Percentiles rank a stretch among this genome's conserved stretches.
Conservation (phyloP, 1,140 invertebrate genomes). For the Portunus trituberculatus region DNA sequence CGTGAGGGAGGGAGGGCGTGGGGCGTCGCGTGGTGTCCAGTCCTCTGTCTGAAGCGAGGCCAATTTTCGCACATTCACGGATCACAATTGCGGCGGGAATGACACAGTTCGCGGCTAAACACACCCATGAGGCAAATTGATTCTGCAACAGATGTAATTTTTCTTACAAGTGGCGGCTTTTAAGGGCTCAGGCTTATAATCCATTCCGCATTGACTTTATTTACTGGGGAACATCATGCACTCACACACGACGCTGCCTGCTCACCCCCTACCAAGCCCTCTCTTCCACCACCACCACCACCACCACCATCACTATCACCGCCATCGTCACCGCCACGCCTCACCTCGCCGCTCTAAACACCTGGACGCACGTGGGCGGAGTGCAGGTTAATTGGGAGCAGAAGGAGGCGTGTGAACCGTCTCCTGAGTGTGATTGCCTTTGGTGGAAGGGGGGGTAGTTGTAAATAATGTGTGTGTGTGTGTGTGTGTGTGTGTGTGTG, state of each 20-base stretch:
- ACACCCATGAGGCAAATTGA: slow-evolving; percentile 34
- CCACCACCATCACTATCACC: neutral
- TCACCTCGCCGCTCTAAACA: no score
- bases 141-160: slow-evolving; percentile 1
- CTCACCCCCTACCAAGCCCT: neutral
- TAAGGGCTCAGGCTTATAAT: neutral
- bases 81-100: neutral
- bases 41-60: neutral
- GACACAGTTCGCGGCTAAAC: slow-evolving; percentile 9
- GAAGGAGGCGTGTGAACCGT: no score
- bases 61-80: slow-evolving; percentile 12
- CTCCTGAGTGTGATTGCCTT: no score
- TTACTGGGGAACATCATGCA: neutral
- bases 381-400: no score
- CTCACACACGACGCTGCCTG: neutral
- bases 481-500: neutral
- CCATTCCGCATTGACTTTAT: neutral
- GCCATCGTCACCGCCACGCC: no score
- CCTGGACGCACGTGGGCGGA: no score
- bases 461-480: neutral
- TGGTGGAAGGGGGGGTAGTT: no score
- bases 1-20: neutral
- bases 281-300: no score
- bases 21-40: slow-evolving; percentile 13
- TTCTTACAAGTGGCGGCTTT: neutral